phyloP scores from a whole-genome alignment of 2,113 vertebrate species.

The Empidonax alnorum region DNA sequence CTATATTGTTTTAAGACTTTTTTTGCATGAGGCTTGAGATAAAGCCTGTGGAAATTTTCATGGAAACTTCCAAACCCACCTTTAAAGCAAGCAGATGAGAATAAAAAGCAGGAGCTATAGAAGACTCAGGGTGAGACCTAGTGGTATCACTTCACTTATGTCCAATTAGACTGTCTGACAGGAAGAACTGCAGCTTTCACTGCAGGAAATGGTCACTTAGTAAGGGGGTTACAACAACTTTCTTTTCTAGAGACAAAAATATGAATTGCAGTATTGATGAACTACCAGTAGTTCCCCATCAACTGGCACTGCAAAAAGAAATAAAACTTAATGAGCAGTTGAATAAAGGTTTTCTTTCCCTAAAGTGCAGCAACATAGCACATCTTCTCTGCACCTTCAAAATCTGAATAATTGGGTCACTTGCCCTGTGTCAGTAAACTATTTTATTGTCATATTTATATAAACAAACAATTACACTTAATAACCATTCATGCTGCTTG shows the following conservation, averaged over 20 bases:
- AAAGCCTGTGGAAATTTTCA: neutral
- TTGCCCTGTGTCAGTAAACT: conserved; percentile 34
- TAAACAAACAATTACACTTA: conserved; percentile 67
- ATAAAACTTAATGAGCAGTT: neutral
- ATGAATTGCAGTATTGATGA: neutral
- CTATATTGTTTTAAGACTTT: neutral
- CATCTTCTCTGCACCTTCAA: neutral
- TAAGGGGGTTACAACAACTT: neutral
- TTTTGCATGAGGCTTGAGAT: neutral
- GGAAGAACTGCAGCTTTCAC: neutral
- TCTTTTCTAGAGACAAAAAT: neutral
- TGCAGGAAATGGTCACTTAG: neutral
- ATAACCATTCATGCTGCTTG: conserved; percentile 42
- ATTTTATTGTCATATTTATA: conserved; percentile 45
- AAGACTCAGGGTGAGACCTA: neutral
- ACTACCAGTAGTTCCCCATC: neutral
- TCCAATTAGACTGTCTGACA: neutral
- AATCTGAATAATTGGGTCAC: conserved; percentile 53
- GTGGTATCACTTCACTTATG: neutral
- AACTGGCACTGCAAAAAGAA: neutral
- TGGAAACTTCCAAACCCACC: neutral
- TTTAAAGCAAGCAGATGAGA: neutral
- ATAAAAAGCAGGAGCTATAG: neutral
- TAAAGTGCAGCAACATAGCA: neutral
- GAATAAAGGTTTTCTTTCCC: neutral